Conservation (phyloP, 2,888 invertebrate genomes). For the Sesia bembeciformis region DNA sequence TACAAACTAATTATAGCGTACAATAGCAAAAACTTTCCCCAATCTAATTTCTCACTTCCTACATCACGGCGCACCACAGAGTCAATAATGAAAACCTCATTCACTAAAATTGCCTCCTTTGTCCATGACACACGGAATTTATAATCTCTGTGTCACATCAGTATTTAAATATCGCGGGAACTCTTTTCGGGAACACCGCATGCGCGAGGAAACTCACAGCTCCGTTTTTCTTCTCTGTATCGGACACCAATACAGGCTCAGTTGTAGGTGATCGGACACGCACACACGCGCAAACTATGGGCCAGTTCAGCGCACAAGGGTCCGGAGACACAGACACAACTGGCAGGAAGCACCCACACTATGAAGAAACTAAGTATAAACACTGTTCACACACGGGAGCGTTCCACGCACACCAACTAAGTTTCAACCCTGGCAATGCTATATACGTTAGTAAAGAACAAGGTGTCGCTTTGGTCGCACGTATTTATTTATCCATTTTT, state of each 20-base stretch:
- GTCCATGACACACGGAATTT: too few relatives aligned
- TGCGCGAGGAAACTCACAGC: constrained; percentile 22
- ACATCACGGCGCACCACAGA: too few relatives aligned
- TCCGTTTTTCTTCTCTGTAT: constrained; percentile 34
- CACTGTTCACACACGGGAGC: constrained; percentile 17
- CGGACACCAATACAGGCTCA: constrained; percentile 30
- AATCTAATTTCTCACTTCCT: too few relatives aligned
- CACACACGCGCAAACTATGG: constrained; percentile 22
- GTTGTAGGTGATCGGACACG: constrained; percentile 41
- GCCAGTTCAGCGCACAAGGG: too few relatives aligned
- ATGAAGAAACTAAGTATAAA: neutral
- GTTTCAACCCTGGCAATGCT: constrained; percentile 43
- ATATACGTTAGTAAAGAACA: constrained; percentile 38
- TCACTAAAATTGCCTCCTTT: too few relatives aligned
- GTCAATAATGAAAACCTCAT: too few relatives aligned
- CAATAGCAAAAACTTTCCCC: too few relatives aligned
- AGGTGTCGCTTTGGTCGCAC: constrained; percentile 5
- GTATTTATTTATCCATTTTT: constrained; percentile 3
- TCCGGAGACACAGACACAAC: neutral
- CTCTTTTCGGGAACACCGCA: constrained; percentile 30
- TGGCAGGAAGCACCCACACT: neutral
- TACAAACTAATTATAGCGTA: too few relatives aligned
- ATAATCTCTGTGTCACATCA: too few relatives aligned
- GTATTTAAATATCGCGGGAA: neutral
- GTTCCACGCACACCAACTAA: constrained; percentile 34